Conservation (phyloP, 2,113 vertebrate species). For the Hypanus sabinus region DNA sequence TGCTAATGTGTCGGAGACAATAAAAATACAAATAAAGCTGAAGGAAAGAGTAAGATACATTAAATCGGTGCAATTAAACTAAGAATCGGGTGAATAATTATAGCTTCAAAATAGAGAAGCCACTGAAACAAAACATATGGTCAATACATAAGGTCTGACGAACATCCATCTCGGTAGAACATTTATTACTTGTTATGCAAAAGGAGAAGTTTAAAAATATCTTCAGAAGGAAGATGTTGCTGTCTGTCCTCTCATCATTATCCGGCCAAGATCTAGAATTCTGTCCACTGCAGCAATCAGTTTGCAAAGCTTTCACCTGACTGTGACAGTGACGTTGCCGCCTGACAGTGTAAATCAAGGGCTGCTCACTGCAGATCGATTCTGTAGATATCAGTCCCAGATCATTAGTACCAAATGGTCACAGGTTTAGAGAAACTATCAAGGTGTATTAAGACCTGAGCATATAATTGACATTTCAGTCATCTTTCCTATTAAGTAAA, state of each 20-base stretch:
- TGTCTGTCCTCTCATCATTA: not conserved
- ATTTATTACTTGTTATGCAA: not conserved
- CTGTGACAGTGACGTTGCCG: not conserved
- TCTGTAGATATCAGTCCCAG: not conserved
- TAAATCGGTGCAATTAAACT: not conserved
- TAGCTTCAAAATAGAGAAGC: not conserved
- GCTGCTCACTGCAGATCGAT: not conserved
- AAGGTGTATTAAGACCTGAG: not conserved
- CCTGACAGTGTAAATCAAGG: not conserved
- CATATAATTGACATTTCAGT: not conserved
- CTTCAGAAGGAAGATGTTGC: not conserved
- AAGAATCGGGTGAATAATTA: not conserved
- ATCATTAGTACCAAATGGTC: not conserved
- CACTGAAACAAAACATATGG: not conserved
- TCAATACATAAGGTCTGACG: not conserved
- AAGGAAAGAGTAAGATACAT: not conserved
- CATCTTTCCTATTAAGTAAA: not conserved
- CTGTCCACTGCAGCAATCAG: not conserved
- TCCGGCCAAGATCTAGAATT: not conserved
- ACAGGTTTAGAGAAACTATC: not conserved
- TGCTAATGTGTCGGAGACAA: not conserved
- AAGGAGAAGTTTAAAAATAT: not conserved
- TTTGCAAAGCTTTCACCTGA: not conserved
- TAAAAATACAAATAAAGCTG: not conserved
- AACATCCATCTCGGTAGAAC: not conserved